Conservation (phyloP, 2,888 invertebrate genomes). For the Sphecodes monilicornis region DNA sequence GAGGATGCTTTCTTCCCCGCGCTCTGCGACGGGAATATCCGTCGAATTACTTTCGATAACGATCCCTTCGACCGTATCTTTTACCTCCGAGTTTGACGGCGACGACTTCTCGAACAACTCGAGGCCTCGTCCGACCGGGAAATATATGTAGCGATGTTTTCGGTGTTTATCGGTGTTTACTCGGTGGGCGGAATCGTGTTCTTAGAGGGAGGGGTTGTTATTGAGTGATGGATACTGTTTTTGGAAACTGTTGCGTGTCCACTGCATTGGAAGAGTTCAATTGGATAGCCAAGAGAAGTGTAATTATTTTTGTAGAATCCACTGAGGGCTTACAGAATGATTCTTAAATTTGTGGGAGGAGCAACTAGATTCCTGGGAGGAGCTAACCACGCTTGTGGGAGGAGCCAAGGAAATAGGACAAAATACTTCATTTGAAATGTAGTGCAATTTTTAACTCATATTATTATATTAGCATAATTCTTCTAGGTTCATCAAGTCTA, state of each 20-base stretch:
- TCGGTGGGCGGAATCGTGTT: neutral
- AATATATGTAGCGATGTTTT: neutral
- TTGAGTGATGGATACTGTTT: neutral
- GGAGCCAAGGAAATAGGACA: too few relatives aligned
- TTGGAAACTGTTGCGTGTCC: neutral
- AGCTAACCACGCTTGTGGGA: too few relatives aligned
- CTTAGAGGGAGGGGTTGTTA: neutral
- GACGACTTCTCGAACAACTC: constrained; percentile 27
- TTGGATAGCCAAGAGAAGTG: neutral
- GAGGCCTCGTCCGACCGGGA: neutral
- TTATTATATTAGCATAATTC: too few relatives aligned
- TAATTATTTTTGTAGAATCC: neutral
- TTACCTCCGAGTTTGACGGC: constrained; percentile 10
- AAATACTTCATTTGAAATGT: too few relatives aligned
- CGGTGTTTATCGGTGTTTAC: neutral
- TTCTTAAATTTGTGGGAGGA: neutral
- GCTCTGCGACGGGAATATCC: constrained; percentile 61
- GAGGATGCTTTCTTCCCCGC: constrained; percentile 53
- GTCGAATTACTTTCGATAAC: constrained; percentile 69
- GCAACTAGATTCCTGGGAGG: neutral
- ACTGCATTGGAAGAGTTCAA: too few relatives aligned
- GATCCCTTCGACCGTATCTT: constrained; percentile 61
- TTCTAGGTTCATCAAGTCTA: too few relatives aligned
- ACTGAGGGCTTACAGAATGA: neutral
- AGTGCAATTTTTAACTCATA: too few relatives aligned